A percentile compares a stretch with the other conserved stretches of the same genome.
Evolutionary conservation across 92 coral and sea anemone species (phyloP).

Genomic region (Pocillopora grandis): DNA sequence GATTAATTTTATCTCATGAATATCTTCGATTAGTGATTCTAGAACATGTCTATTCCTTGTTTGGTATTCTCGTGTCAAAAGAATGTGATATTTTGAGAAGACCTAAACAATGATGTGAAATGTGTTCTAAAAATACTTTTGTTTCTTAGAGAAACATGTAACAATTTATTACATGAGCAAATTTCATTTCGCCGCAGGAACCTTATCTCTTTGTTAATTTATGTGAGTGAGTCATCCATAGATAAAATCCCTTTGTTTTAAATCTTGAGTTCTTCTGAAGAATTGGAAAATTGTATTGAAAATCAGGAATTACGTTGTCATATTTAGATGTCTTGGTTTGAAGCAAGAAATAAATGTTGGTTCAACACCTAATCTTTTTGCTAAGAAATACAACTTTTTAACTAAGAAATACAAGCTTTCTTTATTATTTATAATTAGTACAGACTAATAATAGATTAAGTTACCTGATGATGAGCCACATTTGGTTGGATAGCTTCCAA

Average conservation of each 20-base stretch:
- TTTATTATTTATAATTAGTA: no score
- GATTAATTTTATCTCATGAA: neutral
- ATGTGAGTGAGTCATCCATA: neutral
- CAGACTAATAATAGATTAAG: no score
- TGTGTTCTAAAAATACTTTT: constrained; percentile 2
- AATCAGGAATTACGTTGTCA: no score
- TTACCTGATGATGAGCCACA: no score
- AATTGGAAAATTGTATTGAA: no score
- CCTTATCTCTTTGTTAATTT: neutral
- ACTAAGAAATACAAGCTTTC: no score
- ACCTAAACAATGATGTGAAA: neutral
- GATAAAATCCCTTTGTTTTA: neutral
- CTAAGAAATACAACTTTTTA: no score
- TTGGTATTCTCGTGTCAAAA: constrained; percentile 6
- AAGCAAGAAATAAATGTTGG: no score
- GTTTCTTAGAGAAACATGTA: constrained; percentile 7
- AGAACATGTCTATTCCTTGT: constrained; percentile 19
- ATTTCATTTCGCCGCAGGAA: neutral
- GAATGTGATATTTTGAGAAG: constrained; percentile 20
- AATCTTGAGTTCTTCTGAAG: neutral
- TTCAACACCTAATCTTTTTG: no score
- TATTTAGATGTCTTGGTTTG: no score
- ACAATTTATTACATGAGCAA: neutral
- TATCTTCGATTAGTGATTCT: constrained; percentile 14
- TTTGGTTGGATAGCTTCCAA: no score